Conservation (phyloP, 2,888 invertebrate genomes). For the Gandaritis pyraliata region DNA sequence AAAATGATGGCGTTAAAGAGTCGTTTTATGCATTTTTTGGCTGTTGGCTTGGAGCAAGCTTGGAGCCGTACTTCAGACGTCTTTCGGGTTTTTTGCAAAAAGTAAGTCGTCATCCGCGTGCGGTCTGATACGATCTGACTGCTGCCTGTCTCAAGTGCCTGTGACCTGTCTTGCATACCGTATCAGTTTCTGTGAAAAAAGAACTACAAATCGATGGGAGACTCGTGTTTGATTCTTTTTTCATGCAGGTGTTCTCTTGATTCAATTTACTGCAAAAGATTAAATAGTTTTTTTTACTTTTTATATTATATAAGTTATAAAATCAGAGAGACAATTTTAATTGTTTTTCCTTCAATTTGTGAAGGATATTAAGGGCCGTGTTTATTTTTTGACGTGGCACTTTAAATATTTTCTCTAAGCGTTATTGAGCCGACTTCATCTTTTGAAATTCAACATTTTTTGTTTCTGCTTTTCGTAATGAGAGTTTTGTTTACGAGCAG, state of each 20-base stretch:
- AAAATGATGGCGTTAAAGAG: constrained; percentile 56
- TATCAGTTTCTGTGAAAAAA: constrained; percentile 45
- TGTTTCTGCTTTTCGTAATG: constrained; percentile 40
- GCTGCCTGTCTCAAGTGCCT: constrained; percentile 70
- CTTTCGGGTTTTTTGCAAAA: constrained; percentile 67
- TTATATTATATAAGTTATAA: no score
- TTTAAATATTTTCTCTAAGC: constrained; percentile 63
- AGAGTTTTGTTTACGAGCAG: constrained; percentile 38
- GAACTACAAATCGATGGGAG: constrained; percentile 40
- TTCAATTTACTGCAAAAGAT: constrained; percentile 8
- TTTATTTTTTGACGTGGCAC: constrained; percentile 56
- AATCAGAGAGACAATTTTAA: neutral
- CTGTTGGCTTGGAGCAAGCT: constrained; percentile 52
- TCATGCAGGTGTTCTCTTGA: constrained; percentile 15
- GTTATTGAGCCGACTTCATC: constrained; percentile 53
- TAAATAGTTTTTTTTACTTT: no score
- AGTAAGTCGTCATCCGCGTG: constrained; percentile 70
- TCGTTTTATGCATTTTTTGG: constrained; percentile 69
- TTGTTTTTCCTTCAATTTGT: constrained; percentile 53
- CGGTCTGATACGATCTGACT: constrained; percentile 66
- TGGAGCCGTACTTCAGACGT: constrained; percentile 68
- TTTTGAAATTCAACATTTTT: constrained; percentile 45
- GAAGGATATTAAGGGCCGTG: constrained; percentile 64
- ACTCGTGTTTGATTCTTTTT: constrained; percentile 16
- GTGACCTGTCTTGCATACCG: constrained; percentile 60